A percentile compares a stretch with the other conserved stretches of the same genome.
These are phyloP conservation scores for Luscinia megarhynchos DNA, from an alignment of 2,797 vertebrate species.

Conservation along the genomic window DNA sequence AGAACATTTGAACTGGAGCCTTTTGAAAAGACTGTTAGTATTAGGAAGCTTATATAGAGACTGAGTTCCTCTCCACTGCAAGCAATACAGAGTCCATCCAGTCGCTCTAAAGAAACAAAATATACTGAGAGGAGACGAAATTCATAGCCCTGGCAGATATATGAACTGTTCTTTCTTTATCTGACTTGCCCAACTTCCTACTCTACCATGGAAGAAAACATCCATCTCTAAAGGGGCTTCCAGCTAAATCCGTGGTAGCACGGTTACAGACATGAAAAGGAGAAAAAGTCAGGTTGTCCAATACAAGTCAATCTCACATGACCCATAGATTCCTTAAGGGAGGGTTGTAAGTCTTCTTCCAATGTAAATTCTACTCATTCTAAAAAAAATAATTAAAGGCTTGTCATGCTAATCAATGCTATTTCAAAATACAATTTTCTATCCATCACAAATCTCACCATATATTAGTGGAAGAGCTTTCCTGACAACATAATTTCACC, in stretches of 20 bases:
- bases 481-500: not conserved
- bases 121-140: not conserved
- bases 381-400: not conserved
- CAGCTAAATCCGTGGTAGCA: not conserved
- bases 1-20: not conserved
- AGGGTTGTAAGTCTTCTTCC: not conserved
- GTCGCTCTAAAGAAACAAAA: not conserved
- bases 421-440: not conserved
- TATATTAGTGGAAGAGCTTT: not conserved
- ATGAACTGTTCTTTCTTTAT: not conserved
- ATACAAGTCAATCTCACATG: not conserved
- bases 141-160: not conserved
- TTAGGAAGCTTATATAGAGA: not conserved
- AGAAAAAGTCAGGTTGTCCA: not conserved
- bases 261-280: not conserved
- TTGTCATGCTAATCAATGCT: not conserved
- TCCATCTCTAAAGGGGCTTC: not conserved
- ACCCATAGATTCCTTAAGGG: not conserved
- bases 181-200: not conserved
- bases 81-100: not conserved
- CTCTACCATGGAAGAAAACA: not conserved
- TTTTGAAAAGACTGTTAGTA: not conserved
- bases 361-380: not conserved
- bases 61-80: not conserved
- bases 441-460: not conserved